A percentile compares a stretch with the other conserved stretches of the same genome.
phyloP scores from a whole-genome alignment of 2,797 vertebrate genomes.

The Apogon talboti region DNA sequence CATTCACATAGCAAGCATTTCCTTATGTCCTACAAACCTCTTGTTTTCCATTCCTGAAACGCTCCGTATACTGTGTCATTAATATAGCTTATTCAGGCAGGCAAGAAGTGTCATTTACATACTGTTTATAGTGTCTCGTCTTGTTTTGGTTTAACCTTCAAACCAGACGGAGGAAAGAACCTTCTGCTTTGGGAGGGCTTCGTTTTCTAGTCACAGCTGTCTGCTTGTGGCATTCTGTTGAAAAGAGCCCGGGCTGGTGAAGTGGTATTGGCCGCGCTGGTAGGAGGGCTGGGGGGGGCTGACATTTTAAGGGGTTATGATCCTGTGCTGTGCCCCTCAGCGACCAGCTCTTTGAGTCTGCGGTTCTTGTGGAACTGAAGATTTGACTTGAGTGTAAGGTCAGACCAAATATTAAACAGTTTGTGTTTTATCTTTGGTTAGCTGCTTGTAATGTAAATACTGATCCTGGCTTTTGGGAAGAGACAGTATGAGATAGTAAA shows the following conservation, averaged over 20 bases:
- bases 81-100: slow-evolving; percentile 5
- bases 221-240: slow-evolving; percentile 38
- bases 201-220: slow-evolving; percentile 37
- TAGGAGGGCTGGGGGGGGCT: slow-evolving; percentile 25
- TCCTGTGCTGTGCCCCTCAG: slow-evolving; percentile 55
- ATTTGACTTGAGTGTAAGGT: slow-evolving; percentile 23
- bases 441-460: slow-evolving; percentile 7
- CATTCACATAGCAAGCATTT: slow-evolving; percentile 26
- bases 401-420: slow-evolving; percentile 9
- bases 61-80: not conserved
- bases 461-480: not conserved
- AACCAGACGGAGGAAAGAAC: slow-evolving; percentile 21
- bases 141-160: slow-evolving; percentile 14
- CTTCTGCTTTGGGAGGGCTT: slow-evolving; percentile 29
- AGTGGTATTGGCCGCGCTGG: slow-evolving; percentile 16
- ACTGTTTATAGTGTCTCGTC: not conserved
- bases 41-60: not conserved
- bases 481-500: not conserved
- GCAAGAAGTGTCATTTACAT: slow-evolving; percentile 3
- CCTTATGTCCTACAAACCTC: slow-evolving; percentile 9
- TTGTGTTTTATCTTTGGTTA: slow-evolving; percentile 16
- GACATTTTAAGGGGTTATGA: slow-evolving; percentile 68
- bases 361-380: slow-evolving; percentile 19
- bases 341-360: slow-evolving; percentile 40
- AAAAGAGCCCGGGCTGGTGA: slow-evolving; percentile 15